Evolutionary conservation across 1,140 invertebrate genomes (phyloP).

Genomic region (Phymorhynchus buccinoides): DNA sequence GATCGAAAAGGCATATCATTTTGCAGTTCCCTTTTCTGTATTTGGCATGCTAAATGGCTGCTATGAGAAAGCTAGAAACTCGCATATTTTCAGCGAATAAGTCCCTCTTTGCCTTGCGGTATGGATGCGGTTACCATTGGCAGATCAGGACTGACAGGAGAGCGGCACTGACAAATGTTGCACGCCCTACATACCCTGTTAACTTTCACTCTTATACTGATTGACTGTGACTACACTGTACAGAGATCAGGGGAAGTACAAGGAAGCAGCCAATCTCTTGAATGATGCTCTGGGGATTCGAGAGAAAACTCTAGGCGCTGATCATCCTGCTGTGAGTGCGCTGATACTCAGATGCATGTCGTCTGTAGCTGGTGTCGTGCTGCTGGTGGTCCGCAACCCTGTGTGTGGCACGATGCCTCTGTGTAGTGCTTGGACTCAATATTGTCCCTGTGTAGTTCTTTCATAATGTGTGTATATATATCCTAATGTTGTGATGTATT

Average conservation of each 20-base stretch:
- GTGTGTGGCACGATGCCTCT: not conserved
- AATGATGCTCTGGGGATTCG: constrained; percentile 98
- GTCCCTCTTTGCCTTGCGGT: not conserved
- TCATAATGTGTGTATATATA: not conserved
- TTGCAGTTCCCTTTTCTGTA: too few species aligned
- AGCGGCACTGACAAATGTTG: not conserved
- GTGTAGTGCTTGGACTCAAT: not conserved
- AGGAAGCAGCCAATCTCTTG: constrained; percentile 97
- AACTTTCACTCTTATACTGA: not conserved
- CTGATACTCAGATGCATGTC: not conserved
- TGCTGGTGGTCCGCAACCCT: not conserved
- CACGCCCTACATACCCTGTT: not conserved
- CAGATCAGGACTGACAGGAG: not conserved
- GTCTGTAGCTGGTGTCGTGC: not conserved
- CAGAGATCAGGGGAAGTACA: constrained; percentile 96
- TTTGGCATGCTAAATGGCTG: not conserved
- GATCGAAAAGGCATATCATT: too few species aligned
- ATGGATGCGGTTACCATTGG: not conserved
- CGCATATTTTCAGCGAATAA: not conserved
- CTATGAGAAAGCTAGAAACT: not conserved
- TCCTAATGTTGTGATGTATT: not conserved
- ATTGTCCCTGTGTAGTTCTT: not conserved
- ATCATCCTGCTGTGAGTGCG: constrained; percentile 96
- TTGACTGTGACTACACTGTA: constrained; percentile 40
- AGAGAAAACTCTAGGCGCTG: constrained; percentile 98